These are phyloP conservation scores for Sminthurinus aureus DNA, from an alignment of 2,888 invertebrate species.

Conservation along the genomic window DNA sequence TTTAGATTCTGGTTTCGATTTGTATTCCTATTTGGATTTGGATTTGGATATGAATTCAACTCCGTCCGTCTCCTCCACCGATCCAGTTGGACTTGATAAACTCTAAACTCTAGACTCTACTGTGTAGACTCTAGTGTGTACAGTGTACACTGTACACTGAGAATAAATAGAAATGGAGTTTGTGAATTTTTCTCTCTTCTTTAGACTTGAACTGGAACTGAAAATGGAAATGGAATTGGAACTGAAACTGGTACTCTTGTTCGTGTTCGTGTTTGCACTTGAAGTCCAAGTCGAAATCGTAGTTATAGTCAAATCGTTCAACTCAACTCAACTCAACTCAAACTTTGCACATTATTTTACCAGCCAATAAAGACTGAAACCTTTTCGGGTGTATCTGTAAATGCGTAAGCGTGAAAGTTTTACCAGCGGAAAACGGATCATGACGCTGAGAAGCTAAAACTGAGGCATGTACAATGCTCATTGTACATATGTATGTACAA, in stretches of 20 bases:
- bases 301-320: constrained; percentile 15
- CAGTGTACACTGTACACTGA: not conserved
- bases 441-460: not conserved
- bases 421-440: constrained; percentile 4
- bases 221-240: no score
- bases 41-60: no score
- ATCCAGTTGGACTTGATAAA: no score
- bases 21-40: not conserved
- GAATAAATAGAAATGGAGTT: constrained; percentile 14
- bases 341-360: constrained; percentile 39
- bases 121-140: no score
- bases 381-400: constrained; percentile 32
- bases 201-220: no score
- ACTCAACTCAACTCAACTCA: not conserved
- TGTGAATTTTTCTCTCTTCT: constrained; percentile 5
- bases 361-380: constrained; percentile 35
- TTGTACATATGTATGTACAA: no score
- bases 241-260: no score
- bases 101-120: no score
- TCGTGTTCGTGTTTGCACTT: no score
- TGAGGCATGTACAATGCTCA: no score
- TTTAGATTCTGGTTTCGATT: not conserved
- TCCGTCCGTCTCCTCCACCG: no score
- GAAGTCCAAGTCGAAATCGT: not conserved
- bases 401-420: constrained; percentile 32